phyloP scores from a whole-genome alignment of 1,140 invertebrate genomes.

The Nixonia krombeini region DNA sequence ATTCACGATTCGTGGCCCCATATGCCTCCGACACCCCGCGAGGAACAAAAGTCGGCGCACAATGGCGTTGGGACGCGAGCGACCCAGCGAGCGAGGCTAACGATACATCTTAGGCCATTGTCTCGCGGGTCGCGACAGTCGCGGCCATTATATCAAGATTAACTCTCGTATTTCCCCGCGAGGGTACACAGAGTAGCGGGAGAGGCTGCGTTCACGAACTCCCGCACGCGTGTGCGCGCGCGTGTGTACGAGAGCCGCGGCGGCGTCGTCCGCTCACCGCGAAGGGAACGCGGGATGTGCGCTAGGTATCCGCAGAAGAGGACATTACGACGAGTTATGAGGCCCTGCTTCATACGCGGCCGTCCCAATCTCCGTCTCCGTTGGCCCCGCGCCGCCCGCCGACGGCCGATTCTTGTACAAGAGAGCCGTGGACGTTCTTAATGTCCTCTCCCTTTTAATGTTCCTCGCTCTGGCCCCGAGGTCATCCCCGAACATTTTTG shows the following conservation, averaged over 20 bases:
- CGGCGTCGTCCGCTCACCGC: too few relatives aligned
- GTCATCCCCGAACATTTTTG: conserved; percentile 69
- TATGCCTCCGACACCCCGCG: conserved; percentile 51
- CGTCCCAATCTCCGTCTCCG: conserved; percentile 57
- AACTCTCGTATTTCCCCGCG: conserved; percentile 67
- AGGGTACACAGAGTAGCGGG: conserved; percentile 58
- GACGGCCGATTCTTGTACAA: conserved; percentile 63
- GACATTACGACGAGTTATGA: conserved; percentile 72
- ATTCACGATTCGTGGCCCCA: conserved; percentile 50
- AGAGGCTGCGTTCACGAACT: conserved; percentile 3
- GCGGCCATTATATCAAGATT: conserved; percentile 72
- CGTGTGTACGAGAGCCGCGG: background rate
- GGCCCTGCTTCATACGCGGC: conserved; percentile 69
- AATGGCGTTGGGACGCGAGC: conserved; percentile 64
- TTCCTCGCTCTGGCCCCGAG: conserved; percentile 66
- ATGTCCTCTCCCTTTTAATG: conserved; percentile 71
- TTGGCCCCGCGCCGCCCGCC: too few relatives aligned
- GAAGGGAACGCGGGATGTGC: conserved; percentile 68
- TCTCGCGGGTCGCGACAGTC: conserved; percentile 69
- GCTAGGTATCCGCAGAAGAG: conserved; percentile 71
- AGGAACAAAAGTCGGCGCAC: conserved; percentile 56
- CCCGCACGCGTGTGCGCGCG: conserved; percentile 6
- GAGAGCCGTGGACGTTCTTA: conserved; percentile 70
- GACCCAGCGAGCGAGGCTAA: conserved; percentile 64
- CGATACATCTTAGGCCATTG: conserved; percentile 71